Percentiles rank a stretch among this genome's conserved stretches.
Evolutionary conservation across 2,113 vertebrate genomes (phyloP).

Genomic region (Toxotes chatareus): DNA sequence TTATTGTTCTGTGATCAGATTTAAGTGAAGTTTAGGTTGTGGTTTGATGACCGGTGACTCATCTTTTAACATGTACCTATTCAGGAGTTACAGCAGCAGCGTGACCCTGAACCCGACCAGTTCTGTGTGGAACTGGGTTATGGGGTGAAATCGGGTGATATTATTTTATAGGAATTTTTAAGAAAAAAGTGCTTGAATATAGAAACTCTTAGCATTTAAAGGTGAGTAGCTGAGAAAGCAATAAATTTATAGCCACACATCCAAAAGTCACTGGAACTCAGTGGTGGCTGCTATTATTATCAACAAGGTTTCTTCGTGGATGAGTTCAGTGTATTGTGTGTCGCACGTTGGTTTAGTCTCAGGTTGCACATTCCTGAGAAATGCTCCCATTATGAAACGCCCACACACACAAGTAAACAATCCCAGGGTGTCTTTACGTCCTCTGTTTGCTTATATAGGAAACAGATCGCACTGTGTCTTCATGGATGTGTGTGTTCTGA

Average conservation of each 20-base stretch:
- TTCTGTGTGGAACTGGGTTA: too few relatives aligned
- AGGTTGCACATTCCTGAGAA: constrained; percentile 37
- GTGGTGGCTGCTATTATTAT: not conserved
- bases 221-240: not conserved
- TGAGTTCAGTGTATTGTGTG: not conserved
- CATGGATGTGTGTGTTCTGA: not conserved
- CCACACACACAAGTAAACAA: not conserved
- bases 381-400: constrained; percentile 37
- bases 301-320: not conserved
- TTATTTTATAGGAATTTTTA: not conserved
- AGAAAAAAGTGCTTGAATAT: not conserved
- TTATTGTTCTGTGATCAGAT: too few relatives aligned
- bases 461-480: not conserved
- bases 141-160: too few relatives aligned
- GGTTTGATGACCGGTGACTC: too few relatives aligned
- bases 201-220: not conserved
- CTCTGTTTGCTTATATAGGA: not conserved
- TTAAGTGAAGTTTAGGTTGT: too few relatives aligned
- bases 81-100: too few relatives aligned
- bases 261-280: too few relatives aligned
- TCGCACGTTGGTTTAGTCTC: constrained; percentile 14
- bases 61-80: too few relatives aligned
- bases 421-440: not conserved
- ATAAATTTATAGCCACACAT: not conserved
- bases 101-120: too few relatives aligned